Conservation (phyloP, 1,140 invertebrate species). For the Cydia splendana region DNA sequence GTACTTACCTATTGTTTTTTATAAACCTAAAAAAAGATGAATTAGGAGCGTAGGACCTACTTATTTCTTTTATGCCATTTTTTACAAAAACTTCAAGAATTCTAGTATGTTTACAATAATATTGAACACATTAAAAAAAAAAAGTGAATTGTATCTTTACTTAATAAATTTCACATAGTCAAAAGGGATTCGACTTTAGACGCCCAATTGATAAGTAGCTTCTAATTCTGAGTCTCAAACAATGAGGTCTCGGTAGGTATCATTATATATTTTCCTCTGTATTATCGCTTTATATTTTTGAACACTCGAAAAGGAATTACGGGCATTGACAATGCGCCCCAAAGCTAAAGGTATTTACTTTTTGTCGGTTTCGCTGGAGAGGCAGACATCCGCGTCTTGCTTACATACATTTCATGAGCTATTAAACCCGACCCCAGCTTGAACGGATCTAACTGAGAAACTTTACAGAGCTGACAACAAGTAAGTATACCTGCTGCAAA, state of each 20-base stretch:
- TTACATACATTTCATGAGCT: conserved; percentile 79
- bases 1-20: too few relatives aligned
- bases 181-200: neutral
- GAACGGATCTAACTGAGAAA: conserved; percentile 46
- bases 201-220: neutral
- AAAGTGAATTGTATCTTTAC: neutral
- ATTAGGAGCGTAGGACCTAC: too few relatives aligned
- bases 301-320: conserved; percentile 67
- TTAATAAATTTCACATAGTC: neutral
- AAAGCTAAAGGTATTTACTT: conserved; percentile 61
- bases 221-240: neutral
- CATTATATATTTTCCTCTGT: conserved; percentile 46
- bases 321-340: conserved; percentile 62
- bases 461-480: conserved; percentile 48
- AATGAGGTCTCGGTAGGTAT: conserved; percentile 17
- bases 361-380: conserved; percentile 58
- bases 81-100: too few relatives aligned
- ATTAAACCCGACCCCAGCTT: conserved; percentile 68
- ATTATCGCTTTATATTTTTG: conserved; percentile 51
- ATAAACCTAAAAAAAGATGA: too few relatives aligned
- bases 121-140: too few relatives aligned
- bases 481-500: neutral
- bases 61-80: too few relatives aligned
- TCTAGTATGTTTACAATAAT: too few relatives aligned
- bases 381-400: conserved; percentile 57